These are phyloP conservation scores for Eupristina koningsbergeri DNA, from an alignment of 1,140 invertebrate genomes.

Conservation along the genomic window DNA sequence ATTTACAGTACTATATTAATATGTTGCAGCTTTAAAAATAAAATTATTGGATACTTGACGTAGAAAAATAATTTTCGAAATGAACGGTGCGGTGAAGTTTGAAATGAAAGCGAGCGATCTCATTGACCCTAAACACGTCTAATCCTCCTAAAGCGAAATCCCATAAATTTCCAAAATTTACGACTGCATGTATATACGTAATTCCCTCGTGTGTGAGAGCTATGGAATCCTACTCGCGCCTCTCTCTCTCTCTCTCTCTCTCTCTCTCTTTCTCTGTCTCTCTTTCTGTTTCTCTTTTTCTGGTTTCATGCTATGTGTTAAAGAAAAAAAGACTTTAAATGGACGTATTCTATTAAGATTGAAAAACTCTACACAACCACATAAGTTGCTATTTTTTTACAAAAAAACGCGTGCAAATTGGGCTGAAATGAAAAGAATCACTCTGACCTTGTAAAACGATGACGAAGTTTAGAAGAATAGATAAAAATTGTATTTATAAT, in stretches of 20 bases:
- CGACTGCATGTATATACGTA: conserved; percentile 45
- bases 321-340: conserved; percentile 66
- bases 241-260: conserved; percentile 4
- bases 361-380: conserved; percentile 43
- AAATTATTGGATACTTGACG: conserved; percentile 9
- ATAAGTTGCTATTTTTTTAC: conserved; percentile 25
- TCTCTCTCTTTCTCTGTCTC: neutral
- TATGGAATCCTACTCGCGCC: conserved; percentile 32
- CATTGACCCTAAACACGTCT: conserved; percentile 52
- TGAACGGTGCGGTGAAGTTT: conserved; percentile 8
- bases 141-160: conserved; percentile 56
- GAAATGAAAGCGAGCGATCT: conserved; percentile 40
- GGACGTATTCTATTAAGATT: conserved; percentile 71
- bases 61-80: conserved; percentile 44
- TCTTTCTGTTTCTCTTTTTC: neutral
- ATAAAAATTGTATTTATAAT: neutral
- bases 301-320: neutral
- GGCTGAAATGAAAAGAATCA: conserved; percentile 11
- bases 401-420: neutral
- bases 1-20: conserved; percentile 8
- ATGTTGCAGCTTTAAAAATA: neutral
- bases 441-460: neutral
- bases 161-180: conserved; percentile 66
- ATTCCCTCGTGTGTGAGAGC: neutral
- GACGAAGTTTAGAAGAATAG: neutral